phyloP scores from a whole-genome alignment of 1,140 invertebrate genomes.

The Nylanderia fulva region DNA sequence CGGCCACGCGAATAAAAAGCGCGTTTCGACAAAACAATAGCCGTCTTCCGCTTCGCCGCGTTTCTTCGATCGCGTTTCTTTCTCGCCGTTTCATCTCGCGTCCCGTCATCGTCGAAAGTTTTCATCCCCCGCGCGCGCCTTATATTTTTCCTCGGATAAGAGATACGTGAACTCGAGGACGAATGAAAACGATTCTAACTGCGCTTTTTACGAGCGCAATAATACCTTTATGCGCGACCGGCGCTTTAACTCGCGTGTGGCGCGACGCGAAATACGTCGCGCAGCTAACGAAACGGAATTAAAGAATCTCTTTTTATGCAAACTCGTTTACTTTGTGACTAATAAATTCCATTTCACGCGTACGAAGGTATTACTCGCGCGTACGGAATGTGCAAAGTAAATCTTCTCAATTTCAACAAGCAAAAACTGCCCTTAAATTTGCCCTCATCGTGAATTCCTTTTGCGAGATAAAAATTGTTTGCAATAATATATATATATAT shows the following conservation, averaged over 20 bases:
- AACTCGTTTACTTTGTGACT: conserved; percentile 55
- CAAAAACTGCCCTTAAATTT: neutral
- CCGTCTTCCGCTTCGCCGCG: neutral
- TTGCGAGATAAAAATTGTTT: conserved; percentile 20
- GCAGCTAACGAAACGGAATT: conserved; percentile 45
- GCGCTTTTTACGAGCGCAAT: conserved; percentile 42
- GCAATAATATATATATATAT: too few species aligned
- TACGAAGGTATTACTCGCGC: conserved; percentile 19
- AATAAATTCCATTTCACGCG: conserved; percentile 57
- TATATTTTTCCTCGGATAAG: conserved; percentile 31
- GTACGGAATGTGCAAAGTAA: conserved; percentile 18
- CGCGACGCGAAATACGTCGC: neutral
- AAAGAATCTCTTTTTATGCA: conserved; percentile 53
- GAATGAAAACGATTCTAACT: conserved; percentile 42
- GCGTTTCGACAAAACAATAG: conserved; percentile 20
- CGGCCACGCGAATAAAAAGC: neutral
- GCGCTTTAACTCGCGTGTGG: conserved; percentile 45
- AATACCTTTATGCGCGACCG: conserved; percentile 55
- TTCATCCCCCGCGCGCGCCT: conserved; percentile 12
- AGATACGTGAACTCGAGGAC: conserved; percentile 45
- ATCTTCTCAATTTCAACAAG: conserved; percentile 26
- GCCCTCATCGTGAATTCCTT: neutral
- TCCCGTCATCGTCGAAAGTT: conserved; percentile 32
- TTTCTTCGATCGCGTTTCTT: neutral
- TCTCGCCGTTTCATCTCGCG: neutral